Percentiles rank a stretch among this genome's conserved stretches.
phyloP scores from a whole-genome alignment of 2,797 vertebrate species.

The Galaxias olidus region DNA sequence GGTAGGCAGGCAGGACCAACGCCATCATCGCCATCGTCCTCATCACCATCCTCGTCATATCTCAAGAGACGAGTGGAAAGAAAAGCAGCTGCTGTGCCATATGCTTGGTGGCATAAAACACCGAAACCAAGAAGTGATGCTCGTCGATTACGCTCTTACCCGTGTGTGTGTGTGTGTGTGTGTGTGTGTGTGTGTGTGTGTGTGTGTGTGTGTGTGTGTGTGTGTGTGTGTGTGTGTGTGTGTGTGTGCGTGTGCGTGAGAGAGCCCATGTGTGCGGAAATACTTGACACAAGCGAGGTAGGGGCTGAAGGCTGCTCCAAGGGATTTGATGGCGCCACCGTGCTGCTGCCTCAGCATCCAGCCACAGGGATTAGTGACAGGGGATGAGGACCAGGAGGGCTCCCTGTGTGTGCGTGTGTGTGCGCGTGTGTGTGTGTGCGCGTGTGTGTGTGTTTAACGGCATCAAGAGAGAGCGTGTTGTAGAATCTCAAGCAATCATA shows the following conservation, averaged over 20 bases:
- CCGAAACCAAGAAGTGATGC: too few relatives aligned
- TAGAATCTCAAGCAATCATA: too few relatives aligned
- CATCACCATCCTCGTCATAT: too few relatives aligned
- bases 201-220: not conserved
- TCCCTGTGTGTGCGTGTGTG: not conserved
- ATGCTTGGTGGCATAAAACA: too few relatives aligned
- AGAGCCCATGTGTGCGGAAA: not conserved
- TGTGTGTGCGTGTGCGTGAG: not conserved
- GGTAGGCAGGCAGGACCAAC: too few relatives aligned
- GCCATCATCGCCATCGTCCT: too few relatives aligned
- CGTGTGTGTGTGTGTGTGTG: constrained; percentile 3
- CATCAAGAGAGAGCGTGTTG: not conserved
- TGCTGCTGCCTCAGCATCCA: constrained; percentile 12
- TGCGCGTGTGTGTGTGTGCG: not conserved
- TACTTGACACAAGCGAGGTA: not conserved
- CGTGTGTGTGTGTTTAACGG: not conserved
- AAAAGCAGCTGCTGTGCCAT: too few relatives aligned
- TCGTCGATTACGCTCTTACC: not conserved
- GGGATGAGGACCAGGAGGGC: not conserved
- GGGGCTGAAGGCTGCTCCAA: not conserved
- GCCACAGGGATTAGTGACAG: constrained; percentile 9
- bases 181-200: not conserved
- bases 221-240: not conserved
- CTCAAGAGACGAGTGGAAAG: too few relatives aligned
- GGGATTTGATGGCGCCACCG: constrained; percentile 9